A percentile compares a stretch with the other conserved stretches of the same genome.
Conservation (phyloP, 2,113 vertebrate genomes). For the Planiliza haematocheilus region DNA sequence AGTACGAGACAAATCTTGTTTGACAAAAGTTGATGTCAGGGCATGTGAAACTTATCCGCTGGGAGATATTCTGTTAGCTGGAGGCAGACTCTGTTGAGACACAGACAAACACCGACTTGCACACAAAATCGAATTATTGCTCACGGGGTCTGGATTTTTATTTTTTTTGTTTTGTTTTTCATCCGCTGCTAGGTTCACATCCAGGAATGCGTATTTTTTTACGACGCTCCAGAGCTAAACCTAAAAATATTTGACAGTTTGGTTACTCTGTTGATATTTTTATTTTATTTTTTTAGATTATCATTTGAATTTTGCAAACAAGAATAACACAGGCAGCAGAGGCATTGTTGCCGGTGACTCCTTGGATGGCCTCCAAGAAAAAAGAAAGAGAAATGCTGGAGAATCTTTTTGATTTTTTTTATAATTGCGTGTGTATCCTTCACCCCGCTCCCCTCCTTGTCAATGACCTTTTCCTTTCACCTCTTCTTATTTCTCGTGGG, state of each 20-base stretch:
- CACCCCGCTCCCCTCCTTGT: slow-evolving; percentile 19
- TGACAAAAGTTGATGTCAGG: slow-evolving; percentile 76
- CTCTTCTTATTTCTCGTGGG: slow-evolving; percentile 55
- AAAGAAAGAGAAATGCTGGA: slow-evolving; percentile 17
- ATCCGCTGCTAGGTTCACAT: background rate
- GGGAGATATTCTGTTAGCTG: slow-evolving; percentile 59
- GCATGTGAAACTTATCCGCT: slow-evolving; percentile 64
- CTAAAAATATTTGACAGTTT: slow-evolving; percentile 1
- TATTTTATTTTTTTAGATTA: background rate
- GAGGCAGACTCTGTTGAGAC: slow-evolving; percentile 30
- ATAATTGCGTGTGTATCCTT: slow-evolving; percentile 26
- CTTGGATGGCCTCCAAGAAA: background rate
- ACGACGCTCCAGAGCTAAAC: background rate
- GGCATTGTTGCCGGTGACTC: background rate
- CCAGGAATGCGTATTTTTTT: slow-evolving; percentile 11
- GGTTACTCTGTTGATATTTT: slow-evolving; percentile 6
- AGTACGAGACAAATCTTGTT: slow-evolving; percentile 77
- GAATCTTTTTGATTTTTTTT: slow-evolving; percentile 36
- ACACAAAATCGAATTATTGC: slow-evolving; percentile 11
- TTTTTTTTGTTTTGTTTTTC: background rate
- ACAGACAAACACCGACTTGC: background rate
- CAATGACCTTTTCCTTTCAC: slow-evolving; percentile 53
- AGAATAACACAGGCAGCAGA: background rate
- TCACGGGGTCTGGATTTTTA: background rate
- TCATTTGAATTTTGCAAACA: background rate